phyloP scores from a whole-genome alignment of 37 sponge, comb jelly and placozoan genomes.

The Theonella swinhoei region DNA sequence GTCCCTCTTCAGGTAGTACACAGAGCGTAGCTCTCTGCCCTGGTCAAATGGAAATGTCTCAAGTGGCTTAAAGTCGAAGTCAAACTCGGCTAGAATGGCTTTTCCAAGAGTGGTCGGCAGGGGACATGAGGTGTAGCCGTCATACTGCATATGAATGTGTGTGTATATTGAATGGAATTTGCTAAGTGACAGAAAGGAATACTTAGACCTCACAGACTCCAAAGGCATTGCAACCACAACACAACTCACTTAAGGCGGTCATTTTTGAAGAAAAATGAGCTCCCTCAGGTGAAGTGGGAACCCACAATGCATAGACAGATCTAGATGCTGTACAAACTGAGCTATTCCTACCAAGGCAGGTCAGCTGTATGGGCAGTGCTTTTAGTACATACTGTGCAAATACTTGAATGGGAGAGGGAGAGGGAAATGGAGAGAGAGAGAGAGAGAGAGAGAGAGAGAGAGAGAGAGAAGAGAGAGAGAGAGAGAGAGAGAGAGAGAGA shows the following conservation, averaged over 20 bases:
- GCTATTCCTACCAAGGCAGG: no score
- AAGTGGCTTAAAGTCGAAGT: constrained; percentile 75
- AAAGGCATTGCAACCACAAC: no score
- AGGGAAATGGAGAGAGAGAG: neutral
- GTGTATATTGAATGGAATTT: neutral
- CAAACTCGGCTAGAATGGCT: constrained; percentile 92
- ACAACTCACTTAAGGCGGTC: no score
- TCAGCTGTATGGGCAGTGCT: no score
- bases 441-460: neutral
- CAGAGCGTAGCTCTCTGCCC: constrained; percentile 66
- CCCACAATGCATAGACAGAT: no score
- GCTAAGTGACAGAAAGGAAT: neutral
- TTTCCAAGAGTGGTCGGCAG: constrained; percentile 80
- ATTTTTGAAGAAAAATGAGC: no score
- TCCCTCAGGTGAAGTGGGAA: no score
- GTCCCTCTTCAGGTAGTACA: constrained; percentile 83
- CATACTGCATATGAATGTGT: constrained; percentile 50
- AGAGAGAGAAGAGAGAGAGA: neutral
- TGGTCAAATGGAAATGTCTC: constrained; percentile 94
- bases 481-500: neutral
- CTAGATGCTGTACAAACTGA: no score
- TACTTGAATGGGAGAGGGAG: neutral
- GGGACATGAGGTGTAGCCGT: constrained; percentile 93
- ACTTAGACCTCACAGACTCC: no score
- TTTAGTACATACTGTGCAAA: no score